A percentile compares a stretch with the other conserved stretches of the same genome.
Conservation (phyloP, 2,113 vertebrate species). For the Rallus limicola region DNA sequence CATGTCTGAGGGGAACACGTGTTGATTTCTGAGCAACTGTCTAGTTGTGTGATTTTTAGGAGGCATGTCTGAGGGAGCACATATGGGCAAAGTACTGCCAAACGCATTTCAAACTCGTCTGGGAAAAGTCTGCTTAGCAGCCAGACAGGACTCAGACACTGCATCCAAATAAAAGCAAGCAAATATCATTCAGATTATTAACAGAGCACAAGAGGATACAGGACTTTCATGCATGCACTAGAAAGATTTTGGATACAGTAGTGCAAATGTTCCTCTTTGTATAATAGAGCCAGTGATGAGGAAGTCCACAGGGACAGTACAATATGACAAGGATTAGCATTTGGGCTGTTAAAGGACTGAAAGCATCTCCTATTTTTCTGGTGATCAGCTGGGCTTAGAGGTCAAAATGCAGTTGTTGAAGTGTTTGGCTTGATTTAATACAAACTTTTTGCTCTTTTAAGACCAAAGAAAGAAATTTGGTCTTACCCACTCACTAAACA, state of each 20-base stretch:
- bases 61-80: conserved; percentile 41
- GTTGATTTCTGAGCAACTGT: conserved; percentile 41
- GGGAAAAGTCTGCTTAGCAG: conserved; percentile 42
- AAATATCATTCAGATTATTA: conserved; percentile 27
- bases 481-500: neutral
- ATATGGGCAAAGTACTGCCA: conserved; percentile 54
- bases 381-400: neutral
- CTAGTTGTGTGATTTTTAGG: conserved; percentile 31
- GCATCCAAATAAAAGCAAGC: conserved; percentile 35
- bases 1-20: conserved; percentile 19
- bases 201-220: neutral
- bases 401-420: neutral
- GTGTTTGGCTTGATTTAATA: neutral
- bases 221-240: neutral
- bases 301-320: neutral
- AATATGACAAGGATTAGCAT: neutral
- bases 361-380: neutral
- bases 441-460: neutral
- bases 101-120: conserved; percentile 23
- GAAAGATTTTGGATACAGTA: neutral
- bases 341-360: neutral
- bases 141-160: conserved; percentile 16
- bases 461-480: neutral
- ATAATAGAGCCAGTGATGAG: neutral
- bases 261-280: neutral